Base-by-base conservation (phyloP, 2,113 vertebrate species). In the Cololabis saira region DNA sequence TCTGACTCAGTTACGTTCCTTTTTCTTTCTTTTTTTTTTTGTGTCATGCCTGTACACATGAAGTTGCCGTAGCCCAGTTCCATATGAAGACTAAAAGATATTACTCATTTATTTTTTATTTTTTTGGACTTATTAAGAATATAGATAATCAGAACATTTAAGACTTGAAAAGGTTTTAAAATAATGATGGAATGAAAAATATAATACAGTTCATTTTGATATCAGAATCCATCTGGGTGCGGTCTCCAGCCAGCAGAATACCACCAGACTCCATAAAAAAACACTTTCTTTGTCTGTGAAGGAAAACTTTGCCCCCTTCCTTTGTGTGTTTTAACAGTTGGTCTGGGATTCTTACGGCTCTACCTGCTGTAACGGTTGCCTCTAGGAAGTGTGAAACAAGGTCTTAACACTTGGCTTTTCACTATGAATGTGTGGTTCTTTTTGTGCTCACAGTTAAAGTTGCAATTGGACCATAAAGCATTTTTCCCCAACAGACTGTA, bases 301-400 rank as follows among this genome's bases (percentile, higher is more conserved):
- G 59, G 65, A 62, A 71, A 40, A 76, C 56, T 65, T 11, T 81
- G 67, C 58, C 70, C 75, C 68, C 60, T 19, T 66, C 64, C 58
- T 80, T 84, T 79, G 77, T 74, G 79, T 81, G 63, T 80, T 75
- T 89, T 77, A 74, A 71, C 86, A 89, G 86, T 87, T 81, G 79
- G 73, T 73, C 81, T 81, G 76, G 78, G 77, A 76, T 86, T 85
- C 76, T 84, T 84, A 88, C 85, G 89, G 82, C 78, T 88, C 80
- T 89, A 91, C 89, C 87, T 88, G 89, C 86, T 83, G 85, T 89
- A 85, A 90, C 83, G 83, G 83, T 82, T 80, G 87, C 89, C 91
- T 83, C 78, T 69, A 78, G 80, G 75, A 89, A 81, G 87, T 90
- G 89, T 88, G 87, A 91, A 89, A 87, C 72, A 83, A 84, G 86